A percentile compares a stretch with the other conserved stretches of the same genome.
Evolutionary conservation across 2,797 vertebrate genomes (phyloP).

Genomic region (Amblyraja radiata): DNA sequence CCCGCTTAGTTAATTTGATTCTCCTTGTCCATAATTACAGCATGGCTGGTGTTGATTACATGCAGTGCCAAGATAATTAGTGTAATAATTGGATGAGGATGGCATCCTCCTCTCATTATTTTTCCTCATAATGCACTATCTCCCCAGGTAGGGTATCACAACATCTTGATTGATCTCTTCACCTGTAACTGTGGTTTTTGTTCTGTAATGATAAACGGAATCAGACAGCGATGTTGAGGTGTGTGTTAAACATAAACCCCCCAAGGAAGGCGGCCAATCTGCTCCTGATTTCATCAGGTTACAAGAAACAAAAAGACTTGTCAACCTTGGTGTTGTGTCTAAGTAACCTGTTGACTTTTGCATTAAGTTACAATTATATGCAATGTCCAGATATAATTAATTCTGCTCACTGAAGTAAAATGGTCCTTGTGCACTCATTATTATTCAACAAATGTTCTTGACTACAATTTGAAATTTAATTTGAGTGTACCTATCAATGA

Average conservation of each 20-base stretch:
- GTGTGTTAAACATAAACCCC: too few species aligned
- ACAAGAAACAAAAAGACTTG: neutral
- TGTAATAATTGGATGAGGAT: slow-evolving; percentile 46
- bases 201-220: neutral
- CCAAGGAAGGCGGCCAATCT: too few species aligned
- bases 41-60: slow-evolving; percentile 44
- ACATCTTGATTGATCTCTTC: neutral
- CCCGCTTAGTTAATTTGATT: slow-evolving; percentile 44
- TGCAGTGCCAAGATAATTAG: slow-evolving; percentile 44
- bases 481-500: neutral
- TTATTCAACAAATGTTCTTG: neutral
- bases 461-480: slow-evolving; percentile 8
- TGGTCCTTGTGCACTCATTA: neutral
- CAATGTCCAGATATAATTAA: neutral
- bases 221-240: neutral
- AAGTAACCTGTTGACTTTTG: neutral
- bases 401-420: neutral
- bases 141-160: neutral
- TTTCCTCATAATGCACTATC: slow-evolving; percentile 41
- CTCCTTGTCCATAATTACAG: slow-evolving; percentile 48
- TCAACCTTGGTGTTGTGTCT: neutral
- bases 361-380: neutral
- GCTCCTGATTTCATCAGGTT: neutral
- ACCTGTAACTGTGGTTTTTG: too few species aligned
- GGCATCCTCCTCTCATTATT: slow-evolving; percentile 41